phyloP scores from a whole-genome alignment of 2,888 invertebrate genomes.

The Octodonta nipae region DNA sequence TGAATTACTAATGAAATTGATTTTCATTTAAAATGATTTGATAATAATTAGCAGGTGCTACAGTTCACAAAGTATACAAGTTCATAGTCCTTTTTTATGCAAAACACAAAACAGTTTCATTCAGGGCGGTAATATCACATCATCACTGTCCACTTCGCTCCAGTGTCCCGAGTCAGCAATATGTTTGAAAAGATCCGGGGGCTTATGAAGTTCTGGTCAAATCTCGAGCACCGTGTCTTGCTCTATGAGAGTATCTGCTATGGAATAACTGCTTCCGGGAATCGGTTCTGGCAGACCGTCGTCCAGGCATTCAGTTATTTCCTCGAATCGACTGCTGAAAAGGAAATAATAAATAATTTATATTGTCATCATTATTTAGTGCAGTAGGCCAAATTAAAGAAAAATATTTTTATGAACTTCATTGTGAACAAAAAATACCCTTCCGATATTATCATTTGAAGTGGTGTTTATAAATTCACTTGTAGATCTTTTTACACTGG shows the following conservation, averaged over 20 bases:
- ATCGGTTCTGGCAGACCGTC: constrained; percentile 33
- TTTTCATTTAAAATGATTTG: no score
- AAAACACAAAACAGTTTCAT: no score
- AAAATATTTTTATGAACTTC: no score
- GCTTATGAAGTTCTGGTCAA: constrained; percentile 31
- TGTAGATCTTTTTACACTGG: no score
- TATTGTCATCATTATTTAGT: neutral
- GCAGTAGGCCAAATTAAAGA: neutral
- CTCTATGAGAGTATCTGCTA: constrained; percentile 30
- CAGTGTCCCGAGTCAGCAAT: constrained; percentile 19
- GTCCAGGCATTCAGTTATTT: constrained; percentile 32
- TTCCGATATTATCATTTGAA: no score
- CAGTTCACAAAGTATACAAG: no score
- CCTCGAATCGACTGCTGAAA: constrained; percentile 33
- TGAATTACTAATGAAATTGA: no score
- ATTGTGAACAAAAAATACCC: no score
- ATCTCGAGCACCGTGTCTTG: constrained; percentile 32
- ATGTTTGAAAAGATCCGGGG: constrained; percentile 27
- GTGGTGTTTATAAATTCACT: no score
- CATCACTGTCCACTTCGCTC: constrained; percentile 1
- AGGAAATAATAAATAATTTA: constrained; percentile 8
- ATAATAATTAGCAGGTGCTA: no score
- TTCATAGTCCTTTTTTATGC: no score
- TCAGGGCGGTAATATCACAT: neutral
- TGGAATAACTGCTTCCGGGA: constrained; percentile 32